Base-by-base conservation (phyloP, 2,888 invertebrate genomes). In the Caenorhabditis japonica region DNA sequence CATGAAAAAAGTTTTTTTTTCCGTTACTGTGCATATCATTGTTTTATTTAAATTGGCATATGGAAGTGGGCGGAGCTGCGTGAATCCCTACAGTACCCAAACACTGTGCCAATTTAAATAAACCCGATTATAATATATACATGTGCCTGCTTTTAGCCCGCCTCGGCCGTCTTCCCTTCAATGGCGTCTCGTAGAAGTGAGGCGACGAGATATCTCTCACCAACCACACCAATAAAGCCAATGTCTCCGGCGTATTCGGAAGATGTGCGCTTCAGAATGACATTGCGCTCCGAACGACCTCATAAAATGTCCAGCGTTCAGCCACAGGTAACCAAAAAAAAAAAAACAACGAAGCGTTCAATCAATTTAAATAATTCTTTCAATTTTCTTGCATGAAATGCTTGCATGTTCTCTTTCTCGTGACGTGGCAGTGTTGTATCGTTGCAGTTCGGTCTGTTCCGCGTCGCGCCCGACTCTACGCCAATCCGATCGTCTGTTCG, bases 191-290 rank as follows among this genome's bases (percentile, higher is more conserved):
- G 75, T 27, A 15, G 71, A 34, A 64, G 66, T 27, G 76, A 72
- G 7, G 56, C 64, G 10, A 53, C 77, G 12, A 56, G 77, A 7
- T 82, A 77, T 56, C 75, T 82, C 10, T 83, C 83, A 0, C 83
- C 85, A 4, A 86, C 86, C 0, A 86, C 86, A 23, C 86, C 86
- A 10, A 83, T 86, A 34, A 86, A 80, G 25, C 77, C 72, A 38
- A 69, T 73, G 72, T 64, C 69, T 4, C 69, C 72, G 12, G 34
- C 61, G 12, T 49, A 47, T 27, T 27, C 46, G 19, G 38, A 15
- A 8, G 49, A 30, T 49, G 7, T 13, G 8, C 17, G 38, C 4
- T 62, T 51, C 33, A 62, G 46, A 17, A 13, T 19, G 8, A 34
- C 36, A 33, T 25, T 51, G 7, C 13, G 41, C 21, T 21, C 39